phyloP scores from a whole-genome alignment of 2,797 vertebrate genomes.

The Gambusia yucatana region DNA sequence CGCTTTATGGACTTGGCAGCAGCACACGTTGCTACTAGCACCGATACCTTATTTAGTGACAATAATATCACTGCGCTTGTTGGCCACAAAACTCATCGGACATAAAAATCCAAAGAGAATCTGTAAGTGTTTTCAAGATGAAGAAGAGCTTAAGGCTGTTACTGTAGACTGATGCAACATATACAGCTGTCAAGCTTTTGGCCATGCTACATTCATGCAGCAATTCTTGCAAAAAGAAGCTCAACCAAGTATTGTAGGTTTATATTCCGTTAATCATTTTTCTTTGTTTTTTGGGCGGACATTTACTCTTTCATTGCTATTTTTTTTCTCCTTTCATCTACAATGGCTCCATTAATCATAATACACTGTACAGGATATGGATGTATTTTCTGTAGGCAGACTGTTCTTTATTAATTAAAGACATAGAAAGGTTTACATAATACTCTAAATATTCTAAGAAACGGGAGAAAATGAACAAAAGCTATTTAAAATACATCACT shows the following conservation, averaged over 20 bases:
- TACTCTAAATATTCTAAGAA: not conserved
- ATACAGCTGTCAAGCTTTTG: not conserved
- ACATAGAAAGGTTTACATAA: too few relatives aligned
- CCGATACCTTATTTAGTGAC: not conserved
- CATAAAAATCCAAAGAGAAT: not conserved
- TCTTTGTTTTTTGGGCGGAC: not conserved
- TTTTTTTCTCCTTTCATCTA: not conserved
- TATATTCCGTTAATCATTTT: not conserved
- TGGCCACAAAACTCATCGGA: not conserved
- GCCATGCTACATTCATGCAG: not conserved
- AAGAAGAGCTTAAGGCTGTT: not conserved
- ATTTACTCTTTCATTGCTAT: not conserved
- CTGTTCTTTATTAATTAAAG: not conserved
- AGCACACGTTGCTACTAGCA: not conserved
- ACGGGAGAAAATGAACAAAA: not conserved
- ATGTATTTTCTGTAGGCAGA: not conserved
- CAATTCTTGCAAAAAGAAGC: not conserved
- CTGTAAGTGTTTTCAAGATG: not conserved
- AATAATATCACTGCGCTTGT: not conserved
- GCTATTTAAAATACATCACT: not conserved
- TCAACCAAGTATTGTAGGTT: not conserved
- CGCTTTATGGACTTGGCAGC: not conserved
- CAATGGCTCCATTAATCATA: not conserved
- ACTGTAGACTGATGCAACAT: not conserved
- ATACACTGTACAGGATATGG: not conserved